Evolutionary conservation across 2,797 vertebrate genomes (phyloP).

Genomic region (Trematomus bernacchii): DNA sequence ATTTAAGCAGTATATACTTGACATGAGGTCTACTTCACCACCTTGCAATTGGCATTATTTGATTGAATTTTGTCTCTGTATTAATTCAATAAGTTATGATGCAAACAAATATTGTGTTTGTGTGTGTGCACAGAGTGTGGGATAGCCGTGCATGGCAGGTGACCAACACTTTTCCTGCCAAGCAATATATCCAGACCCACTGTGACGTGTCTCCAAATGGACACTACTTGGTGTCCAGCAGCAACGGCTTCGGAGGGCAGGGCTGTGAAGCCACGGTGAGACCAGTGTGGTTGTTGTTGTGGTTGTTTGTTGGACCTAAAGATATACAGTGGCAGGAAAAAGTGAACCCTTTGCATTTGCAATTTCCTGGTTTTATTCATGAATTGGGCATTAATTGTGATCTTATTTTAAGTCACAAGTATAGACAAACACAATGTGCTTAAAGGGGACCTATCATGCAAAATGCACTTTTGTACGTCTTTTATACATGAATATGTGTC

Average conservation of each 20-base stretch:
- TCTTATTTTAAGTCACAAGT: too few species aligned
- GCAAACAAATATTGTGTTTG: conserved; percentile 8
- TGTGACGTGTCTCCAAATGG: conserved; percentile 92
- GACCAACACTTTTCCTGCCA: conserved; percentile 90
- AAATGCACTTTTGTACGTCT: too few species aligned
- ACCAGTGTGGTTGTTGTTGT: conserved; percentile 2
- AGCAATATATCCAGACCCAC: conserved; percentile 95
- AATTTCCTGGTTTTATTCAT: too few species aligned
- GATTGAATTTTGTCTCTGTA: neutral
- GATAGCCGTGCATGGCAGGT: conserved; percentile 93
- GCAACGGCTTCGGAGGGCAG: conserved; percentile 91
- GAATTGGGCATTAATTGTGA: too few species aligned
- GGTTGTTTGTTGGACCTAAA: neutral
- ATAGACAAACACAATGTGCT: too few species aligned
- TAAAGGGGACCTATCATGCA: too few species aligned
- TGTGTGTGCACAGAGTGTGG: conserved; percentile 88
- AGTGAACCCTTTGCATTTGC: neutral
- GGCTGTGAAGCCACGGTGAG: conserved; percentile 96
- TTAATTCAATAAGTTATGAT: neutral
- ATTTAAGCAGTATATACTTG: neutral
- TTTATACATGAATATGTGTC: too few species aligned
- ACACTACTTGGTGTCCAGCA: conserved; percentile 90
- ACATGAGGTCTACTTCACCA: neutral
- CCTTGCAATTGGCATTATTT: neutral
- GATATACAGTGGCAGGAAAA: neutral